phyloP scores from a whole-genome alignment of 2,113 vertebrate genomes.

The Tachysurus fulvidraco region DNA sequence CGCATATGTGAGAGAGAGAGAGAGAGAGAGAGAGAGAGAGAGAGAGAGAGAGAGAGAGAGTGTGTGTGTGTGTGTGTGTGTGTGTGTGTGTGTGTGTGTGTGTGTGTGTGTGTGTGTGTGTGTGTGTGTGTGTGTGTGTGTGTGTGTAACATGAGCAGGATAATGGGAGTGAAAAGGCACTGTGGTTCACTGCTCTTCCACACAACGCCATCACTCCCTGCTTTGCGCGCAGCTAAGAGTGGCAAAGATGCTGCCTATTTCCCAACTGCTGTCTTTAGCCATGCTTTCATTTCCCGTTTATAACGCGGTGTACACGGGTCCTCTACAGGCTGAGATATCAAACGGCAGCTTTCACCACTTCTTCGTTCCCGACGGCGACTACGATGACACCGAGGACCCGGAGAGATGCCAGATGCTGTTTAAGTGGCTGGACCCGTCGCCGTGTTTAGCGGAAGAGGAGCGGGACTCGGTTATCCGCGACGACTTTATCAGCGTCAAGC shows the following conservation, averaged over 20 bases:
- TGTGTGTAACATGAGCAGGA: constrained; percentile 62
- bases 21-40: neutral
- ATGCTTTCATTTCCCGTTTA: constrained; percentile 60
- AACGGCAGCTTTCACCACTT: constrained; percentile 96
- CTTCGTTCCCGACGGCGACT: constrained; percentile 93
- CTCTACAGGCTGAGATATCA: constrained; percentile 90
- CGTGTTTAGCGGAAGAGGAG: constrained; percentile 72
- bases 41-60: neutral
- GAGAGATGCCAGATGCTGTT: constrained; percentile 94
- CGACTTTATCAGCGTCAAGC: constrained; percentile 84
- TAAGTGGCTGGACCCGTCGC: constrained; percentile 80
- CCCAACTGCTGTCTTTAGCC: neutral
- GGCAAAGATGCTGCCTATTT: neutral
- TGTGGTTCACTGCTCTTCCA: constrained; percentile 53
- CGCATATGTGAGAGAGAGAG: neutral
- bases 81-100: too few relatives aligned
- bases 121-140: too few relatives aligned
- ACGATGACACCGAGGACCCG: constrained; percentile 92
- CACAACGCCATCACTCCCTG: constrained; percentile 34
- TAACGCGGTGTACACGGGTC: constrained; percentile 81
- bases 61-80: too few relatives aligned
- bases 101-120: too few relatives aligned
- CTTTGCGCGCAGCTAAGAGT: constrained; percentile 40
- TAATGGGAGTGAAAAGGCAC: constrained; percentile 26
- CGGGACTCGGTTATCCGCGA: constrained; percentile 81